These are phyloP conservation scores for Brotula barbata DNA, from an alignment of 2,797 vertebrate species.

Conservation along the genomic window DNA sequence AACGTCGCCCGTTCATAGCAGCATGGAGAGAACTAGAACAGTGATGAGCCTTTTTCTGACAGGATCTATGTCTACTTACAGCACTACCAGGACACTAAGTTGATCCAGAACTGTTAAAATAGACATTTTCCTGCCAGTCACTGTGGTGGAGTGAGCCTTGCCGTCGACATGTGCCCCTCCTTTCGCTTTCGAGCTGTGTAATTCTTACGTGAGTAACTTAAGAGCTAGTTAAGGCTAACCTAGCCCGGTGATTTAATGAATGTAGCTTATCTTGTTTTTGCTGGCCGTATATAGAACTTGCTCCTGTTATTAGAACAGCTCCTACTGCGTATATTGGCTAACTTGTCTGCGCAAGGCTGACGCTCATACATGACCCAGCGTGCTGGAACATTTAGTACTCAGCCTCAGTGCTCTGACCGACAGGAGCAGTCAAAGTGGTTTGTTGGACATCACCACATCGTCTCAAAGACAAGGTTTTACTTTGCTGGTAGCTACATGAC, in stretches of 20 bases:
- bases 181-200: slow-evolving; percentile 11
- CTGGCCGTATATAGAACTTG: not conserved
- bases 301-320: slow-evolving; percentile 24
- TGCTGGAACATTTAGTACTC: slow-evolving; percentile 55
- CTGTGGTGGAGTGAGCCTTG: slow-evolving; percentile 21
- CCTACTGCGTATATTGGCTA: slow-evolving; percentile 26
- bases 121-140: slow-evolving; percentile 2
- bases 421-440: slow-evolving; percentile 24
- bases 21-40: slow-evolving; percentile 25
- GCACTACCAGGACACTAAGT: not conserved
- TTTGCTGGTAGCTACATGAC: slow-evolving; percentile 2
- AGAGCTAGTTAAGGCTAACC: slow-evolving; percentile 26
- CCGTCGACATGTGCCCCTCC: slow-evolving; percentile 31
- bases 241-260: slow-evolving; percentile 1
- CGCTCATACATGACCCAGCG: slow-evolving; percentile 49
- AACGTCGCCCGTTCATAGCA: slow-evolving; percentile 65
- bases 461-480: slow-evolving; percentile 10
- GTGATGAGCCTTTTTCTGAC: slow-evolving; percentile 8
- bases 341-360: slow-evolving; percentile 36
- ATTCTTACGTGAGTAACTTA: slow-evolving; percentile 14
- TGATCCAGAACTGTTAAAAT: not conserved
- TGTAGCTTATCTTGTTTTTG: not conserved
- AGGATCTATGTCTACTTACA: slow-evolving; percentile 13
- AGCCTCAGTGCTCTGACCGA: slow-evolving; percentile 15
- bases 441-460: not conserved